Conservation (phyloP, 2,113 vertebrate species). For the Tautogolabrus adspersus region DNA sequence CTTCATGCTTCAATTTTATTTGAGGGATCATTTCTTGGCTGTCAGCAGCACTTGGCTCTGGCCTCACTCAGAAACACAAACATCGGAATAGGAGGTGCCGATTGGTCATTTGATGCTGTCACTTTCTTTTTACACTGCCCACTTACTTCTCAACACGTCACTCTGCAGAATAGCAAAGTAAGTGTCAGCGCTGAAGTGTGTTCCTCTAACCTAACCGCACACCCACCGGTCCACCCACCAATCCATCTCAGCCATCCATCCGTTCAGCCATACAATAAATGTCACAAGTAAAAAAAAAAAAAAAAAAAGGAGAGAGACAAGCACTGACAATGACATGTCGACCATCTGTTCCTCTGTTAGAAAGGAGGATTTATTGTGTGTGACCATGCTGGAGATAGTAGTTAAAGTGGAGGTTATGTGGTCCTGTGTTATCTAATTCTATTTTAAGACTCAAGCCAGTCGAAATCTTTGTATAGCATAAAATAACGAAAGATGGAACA, state of each 20-base stretch:
- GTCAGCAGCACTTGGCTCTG: conserved; percentile 72
- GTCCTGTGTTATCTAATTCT: conserved; percentile 23
- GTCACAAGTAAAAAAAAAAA: conserved; percentile 24
- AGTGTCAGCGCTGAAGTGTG: conserved; percentile 58
- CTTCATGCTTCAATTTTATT: conserved; percentile 59
- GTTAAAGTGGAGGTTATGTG: conserved; percentile 41
- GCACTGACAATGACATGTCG: conserved; percentile 37
- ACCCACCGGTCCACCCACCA: conserved; percentile 59
- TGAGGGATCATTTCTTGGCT: conserved; percentile 80
- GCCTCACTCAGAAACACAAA: conserved; percentile 74
- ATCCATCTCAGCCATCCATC: conserved; percentile 64
- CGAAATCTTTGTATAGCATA: conserved; percentile 13
- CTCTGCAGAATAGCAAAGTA: conserved; percentile 61
- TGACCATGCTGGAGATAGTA: conserved; percentile 38
- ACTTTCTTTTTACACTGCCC: conserved; percentile 66
- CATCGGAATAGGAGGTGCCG: conserved; percentile 53
- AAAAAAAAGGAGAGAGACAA: not conserved
- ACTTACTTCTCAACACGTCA: conserved; percentile 55
- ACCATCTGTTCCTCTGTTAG: conserved; percentile 41
- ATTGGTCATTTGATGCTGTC: conserved; percentile 77
- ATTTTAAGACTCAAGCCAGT: conserved; percentile 29
- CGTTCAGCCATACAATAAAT: conserved; percentile 40
- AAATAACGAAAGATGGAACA: not conserved
- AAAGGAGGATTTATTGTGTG: conserved; percentile 50
- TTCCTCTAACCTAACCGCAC: conserved; percentile 51